A percentile compares a stretch with the other conserved stretches of the same genome.
These are phyloP conservation scores for Eupithecia exiguata DNA, from an alignment of 2,888 invertebrate species.

Conservation along the genomic window DNA sequence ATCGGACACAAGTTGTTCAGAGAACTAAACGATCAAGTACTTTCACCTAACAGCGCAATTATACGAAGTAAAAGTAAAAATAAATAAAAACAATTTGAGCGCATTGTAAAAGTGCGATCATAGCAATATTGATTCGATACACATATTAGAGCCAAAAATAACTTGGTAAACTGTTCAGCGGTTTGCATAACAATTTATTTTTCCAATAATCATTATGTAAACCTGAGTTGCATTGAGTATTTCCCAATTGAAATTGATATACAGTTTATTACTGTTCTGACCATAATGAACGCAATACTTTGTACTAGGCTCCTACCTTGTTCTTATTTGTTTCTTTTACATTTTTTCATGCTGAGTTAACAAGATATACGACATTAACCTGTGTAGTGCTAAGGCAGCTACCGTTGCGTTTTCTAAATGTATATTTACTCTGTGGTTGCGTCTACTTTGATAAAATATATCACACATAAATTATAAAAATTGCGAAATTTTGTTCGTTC, in stretches of 20 bases:
- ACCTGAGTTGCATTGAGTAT: conserved; percentile 12
- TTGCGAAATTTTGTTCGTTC: too few relatives aligned
- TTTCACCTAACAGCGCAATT: not conserved
- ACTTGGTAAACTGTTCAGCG: conserved; percentile 29
- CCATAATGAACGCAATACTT: conserved; percentile 15
- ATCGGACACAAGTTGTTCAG: not conserved
- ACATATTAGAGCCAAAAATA: conserved; percentile 10
- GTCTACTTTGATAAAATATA: too few relatives aligned
- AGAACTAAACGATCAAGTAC: not conserved
- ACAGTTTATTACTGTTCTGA: conserved; percentile 27
- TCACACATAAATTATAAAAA: too few relatives aligned
- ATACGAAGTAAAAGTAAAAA: not conserved
- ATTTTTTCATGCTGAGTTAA: not conserved
- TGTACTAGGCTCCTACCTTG: too few relatives aligned
- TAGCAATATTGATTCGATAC: not conserved
- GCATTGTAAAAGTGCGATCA: not conserved
- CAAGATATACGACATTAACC: not conserved
- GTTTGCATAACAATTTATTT: conserved; percentile 51
- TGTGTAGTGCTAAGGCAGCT: not conserved
- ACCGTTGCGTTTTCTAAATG: too few relatives aligned
- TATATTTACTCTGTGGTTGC: too few relatives aligned
- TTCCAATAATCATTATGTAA: conserved; percentile 39
- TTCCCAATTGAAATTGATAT: conserved; percentile 12
- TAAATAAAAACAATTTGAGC: not conserved
- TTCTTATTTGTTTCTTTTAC: not conserved